phyloP scores from a whole-genome alignment of 1,140 invertebrate species.

The Triops longicaudatus region DNA sequence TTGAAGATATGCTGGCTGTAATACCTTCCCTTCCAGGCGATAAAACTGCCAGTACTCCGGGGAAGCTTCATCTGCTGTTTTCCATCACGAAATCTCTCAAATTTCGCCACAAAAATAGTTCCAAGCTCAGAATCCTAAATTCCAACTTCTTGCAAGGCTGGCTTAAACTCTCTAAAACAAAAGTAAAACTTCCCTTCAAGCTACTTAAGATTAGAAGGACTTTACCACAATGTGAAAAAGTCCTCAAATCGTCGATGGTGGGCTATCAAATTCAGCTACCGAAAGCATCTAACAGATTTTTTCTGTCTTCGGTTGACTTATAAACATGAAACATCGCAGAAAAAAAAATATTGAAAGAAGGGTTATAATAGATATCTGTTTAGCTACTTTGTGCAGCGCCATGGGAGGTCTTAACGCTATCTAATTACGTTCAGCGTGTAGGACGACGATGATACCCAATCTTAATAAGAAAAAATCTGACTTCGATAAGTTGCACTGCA shows the following conservation, averaged over 20 bases:
- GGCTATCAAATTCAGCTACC: background rate
- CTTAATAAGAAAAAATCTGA: background rate
- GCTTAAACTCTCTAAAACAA: background rate
- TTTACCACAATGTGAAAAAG: too few species aligned
- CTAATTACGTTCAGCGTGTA: background rate
- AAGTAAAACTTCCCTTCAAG: background rate
- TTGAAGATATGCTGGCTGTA: background rate
- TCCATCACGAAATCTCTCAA: background rate
- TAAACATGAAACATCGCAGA: background rate
- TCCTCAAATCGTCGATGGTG: constrained; percentile 1
- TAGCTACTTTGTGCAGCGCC: background rate
- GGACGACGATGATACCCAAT: background rate
- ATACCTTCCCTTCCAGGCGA: background rate
- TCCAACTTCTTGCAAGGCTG: background rate
- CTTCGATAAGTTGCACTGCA: background rate
- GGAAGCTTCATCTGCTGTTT: background rate
- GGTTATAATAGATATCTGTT: background rate
- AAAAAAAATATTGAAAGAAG: too few species aligned
- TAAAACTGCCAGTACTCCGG: background rate
- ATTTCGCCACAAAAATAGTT: background rate
- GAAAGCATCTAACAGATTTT: background rate
- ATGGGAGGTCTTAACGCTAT: constrained; percentile 14
- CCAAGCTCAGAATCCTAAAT: background rate
- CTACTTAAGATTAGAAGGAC: background rate
- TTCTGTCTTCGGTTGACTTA: background rate